phyloP scores from a whole-genome alignment of 2,888 invertebrate genomes.

The Watsonalla cultraria region DNA sequence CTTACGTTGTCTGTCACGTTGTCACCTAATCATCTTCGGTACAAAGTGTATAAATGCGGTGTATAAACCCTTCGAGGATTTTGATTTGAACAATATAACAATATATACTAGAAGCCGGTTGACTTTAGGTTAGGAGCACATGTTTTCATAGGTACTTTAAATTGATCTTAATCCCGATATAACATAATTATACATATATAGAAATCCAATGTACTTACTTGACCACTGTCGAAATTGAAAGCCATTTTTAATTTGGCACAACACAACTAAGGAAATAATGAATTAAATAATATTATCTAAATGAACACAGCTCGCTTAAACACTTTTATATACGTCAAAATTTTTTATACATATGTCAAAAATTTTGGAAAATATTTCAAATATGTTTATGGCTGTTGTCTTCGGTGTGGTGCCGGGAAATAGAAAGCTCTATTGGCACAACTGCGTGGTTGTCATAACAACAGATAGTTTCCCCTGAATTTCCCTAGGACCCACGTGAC shows the following conservation, averaged over 20 bases:
- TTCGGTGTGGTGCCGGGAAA: conserved; percentile 36
- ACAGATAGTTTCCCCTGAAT: conserved; percentile 28
- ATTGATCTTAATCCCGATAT: too few relatives aligned
- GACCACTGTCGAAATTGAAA: conserved; percentile 68
- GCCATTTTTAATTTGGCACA: conserved; percentile 43
- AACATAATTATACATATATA: too few relatives aligned
- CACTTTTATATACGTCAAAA: conserved; percentile 18
- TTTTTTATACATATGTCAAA: neutral
- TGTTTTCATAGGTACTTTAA: too few relatives aligned
- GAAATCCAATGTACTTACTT: conserved; percentile 59
- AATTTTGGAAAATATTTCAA: conserved; percentile 31
- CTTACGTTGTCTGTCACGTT: too few relatives aligned
- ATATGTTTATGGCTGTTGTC: conserved; percentile 21
- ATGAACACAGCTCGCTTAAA: conserved; percentile 39
- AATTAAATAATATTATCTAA: conserved; percentile 14
- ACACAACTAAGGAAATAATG: conserved; percentile 21
- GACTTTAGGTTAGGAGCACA: too few relatives aligned
- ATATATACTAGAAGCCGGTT: too few relatives aligned
- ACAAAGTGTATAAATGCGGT: too few relatives aligned
- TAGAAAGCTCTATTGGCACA: conserved; percentile 62
- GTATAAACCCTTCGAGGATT: too few relatives aligned
- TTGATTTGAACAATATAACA: too few relatives aligned
- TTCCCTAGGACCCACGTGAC: conserved; percentile 3
- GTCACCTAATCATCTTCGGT: too few relatives aligned
- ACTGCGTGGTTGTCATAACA: conserved; percentile 53